Evolutionary conservation across 2,113 vertebrate species (phyloP), one percentile per base, ranked within the genome.

Genomic region (Ranitomeya variabilis): DNA sequence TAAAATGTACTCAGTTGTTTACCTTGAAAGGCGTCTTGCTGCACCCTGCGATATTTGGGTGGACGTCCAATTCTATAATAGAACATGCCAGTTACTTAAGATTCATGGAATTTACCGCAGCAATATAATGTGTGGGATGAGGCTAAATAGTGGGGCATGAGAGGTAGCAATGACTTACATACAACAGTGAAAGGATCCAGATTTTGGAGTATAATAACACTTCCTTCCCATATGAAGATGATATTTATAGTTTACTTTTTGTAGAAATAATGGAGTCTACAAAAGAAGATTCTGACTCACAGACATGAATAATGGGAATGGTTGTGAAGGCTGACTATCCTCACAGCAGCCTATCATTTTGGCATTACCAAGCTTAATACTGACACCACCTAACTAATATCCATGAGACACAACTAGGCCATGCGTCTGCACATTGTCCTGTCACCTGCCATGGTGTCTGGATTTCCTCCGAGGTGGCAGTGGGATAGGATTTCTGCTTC

Each of bases 21-120:
- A 99, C 98, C 95, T 82, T 97, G 97, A 91, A 96, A 99, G 89
- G 96, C 96, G 92, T 97, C 97, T 90, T 97, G 97, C 51, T 97
- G 97, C 91, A 95, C 96, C 94, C 99, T 98, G 89, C 95, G 96
- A 91, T 97, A 99, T 94, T 99, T 99, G 10, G 98, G 98, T 89
- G 98, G 98, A 73, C 97, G 96, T 26, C 98, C 98, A 59, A 97
- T 97, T 94, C 98, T 96, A 93, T 83, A 91, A 93, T 55, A 92
- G 92, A 86, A 82, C 14, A 87, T 16, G 45, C 14, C n/a, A 37
- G 26, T 37, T 16, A 73, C 19, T 57, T 57, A 7, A 5, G 55
- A 64, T 19, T 21, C 18, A 64, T 19, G 62, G 62, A 64, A 3
- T 19, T 64, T 64, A 64, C 62, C 13, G 8, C 9, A 16, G 6